A percentile compares a stretch with the other conserved stretches of the same genome.
Evolutionary conservation across 2,797 vertebrate genomes (phyloP).

Genomic region (Gallirallus australis): DNA sequence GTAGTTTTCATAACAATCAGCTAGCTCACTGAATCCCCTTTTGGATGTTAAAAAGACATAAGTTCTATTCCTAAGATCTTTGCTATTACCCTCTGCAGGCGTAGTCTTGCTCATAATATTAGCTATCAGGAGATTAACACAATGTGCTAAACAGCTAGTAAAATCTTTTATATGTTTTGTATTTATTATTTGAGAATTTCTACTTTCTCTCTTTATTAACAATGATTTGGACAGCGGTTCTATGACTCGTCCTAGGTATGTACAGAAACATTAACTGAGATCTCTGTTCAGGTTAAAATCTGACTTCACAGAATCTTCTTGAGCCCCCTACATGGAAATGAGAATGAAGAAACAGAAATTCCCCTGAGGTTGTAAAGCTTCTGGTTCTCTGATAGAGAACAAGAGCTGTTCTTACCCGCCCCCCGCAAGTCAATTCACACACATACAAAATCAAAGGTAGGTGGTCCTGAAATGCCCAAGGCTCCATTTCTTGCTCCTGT

Average conservation of each 20-base stretch:
- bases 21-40: conserved; percentile 5
- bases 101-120: background rate
- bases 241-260: background rate
- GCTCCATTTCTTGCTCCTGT: background rate
- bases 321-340: background rate
- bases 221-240: background rate
- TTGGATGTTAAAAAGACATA: conserved; percentile 25
- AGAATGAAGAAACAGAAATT: background rate
- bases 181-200: conserved; percentile 16
- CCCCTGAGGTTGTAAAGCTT: background rate
- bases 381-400: background rate
- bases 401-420: background rate
- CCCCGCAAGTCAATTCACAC: background rate
- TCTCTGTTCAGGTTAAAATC: background rate
- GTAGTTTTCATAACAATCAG: conserved; percentile 20
- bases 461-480: background rate
- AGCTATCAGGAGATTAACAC: conserved; percentile 15
- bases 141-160: background rate
- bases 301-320: background rate
- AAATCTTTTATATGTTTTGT: conserved; percentile 1
- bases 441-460: background rate
- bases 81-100: conserved; percentile 10
- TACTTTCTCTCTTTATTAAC: background rate
- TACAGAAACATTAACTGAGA: background rate
- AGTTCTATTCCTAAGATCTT: conserved; percentile 23